Conservation (phyloP, 2,797 vertebrate species). For the Naso thynnoides region DNA sequence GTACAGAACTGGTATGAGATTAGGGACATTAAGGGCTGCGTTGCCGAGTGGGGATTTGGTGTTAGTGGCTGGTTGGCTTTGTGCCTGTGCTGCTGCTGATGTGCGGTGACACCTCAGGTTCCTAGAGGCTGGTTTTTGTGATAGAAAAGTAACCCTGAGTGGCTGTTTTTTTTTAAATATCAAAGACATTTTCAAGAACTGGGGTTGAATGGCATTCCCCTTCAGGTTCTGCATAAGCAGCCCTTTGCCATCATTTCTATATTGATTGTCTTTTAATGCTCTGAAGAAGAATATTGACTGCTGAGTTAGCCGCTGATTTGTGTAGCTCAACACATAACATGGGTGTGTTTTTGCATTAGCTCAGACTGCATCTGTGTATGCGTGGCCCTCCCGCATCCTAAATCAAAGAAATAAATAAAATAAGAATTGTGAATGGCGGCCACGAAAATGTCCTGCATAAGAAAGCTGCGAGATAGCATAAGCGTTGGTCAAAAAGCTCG, state of each 20-base stretch:
- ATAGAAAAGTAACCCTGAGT: constrained; percentile 2
- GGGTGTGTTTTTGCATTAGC: constrained; percentile 17
- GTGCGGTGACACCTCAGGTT: constrained; percentile 5
- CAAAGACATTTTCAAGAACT: constrained; percentile 16
- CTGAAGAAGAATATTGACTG: constrained; percentile 58
- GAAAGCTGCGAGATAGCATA: constrained; percentile 15
- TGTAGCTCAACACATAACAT: constrained; percentile 40
- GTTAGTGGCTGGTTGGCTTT: background rate
- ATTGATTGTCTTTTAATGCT: constrained; percentile 61
- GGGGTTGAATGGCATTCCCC: constrained; percentile 21
- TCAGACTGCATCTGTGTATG: constrained; percentile 29
- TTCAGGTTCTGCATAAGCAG: constrained; percentile 44
- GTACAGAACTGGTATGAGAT: background rate
- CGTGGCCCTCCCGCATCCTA: constrained; percentile 13
- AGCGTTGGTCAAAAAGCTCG: constrained; percentile 11
- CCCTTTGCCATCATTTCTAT: constrained; percentile 52
- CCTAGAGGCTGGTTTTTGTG: background rate
- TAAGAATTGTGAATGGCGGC: background rate
- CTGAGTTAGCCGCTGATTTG: constrained; percentile 60
- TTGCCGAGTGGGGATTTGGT: background rate
- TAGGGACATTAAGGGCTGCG: background rate
- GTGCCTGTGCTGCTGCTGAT: constrained; percentile 21
- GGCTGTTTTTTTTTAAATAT: no score
- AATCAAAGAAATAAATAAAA: constrained; percentile 27
- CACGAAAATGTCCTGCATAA: constrained; percentile 16